These are phyloP conservation scores for Sarcophaga rosellei DNA, from an alignment of 2,888 invertebrate genomes.

Conservation along the genomic window DNA sequence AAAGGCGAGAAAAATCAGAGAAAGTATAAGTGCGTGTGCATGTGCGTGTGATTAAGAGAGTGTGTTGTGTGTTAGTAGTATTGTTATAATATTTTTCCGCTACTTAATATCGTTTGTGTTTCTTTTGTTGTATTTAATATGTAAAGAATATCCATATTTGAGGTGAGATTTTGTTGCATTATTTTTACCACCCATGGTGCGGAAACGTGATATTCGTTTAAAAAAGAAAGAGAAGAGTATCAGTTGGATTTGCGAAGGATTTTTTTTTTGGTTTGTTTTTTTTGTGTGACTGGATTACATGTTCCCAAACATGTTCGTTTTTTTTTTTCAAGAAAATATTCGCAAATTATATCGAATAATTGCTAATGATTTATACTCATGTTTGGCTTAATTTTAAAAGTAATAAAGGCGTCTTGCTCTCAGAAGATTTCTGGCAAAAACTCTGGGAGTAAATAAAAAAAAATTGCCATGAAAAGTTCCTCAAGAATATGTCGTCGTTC, in stretches of 20 bases:
- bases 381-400: too few species aligned
- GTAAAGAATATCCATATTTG: background rate
- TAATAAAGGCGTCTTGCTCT: too few species aligned
- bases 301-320: too few species aligned
- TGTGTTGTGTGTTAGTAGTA: conserved; percentile 29
- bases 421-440: too few species aligned
- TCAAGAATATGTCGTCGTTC: too few species aligned
- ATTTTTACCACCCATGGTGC: conserved; percentile 67
- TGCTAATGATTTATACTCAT: too few species aligned
- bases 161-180: conserved; percentile 33
- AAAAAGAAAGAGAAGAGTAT: background rate
- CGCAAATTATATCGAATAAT: background rate
- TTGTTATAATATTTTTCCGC: conserved; percentile 49
- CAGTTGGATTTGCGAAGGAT: too few species aligned
- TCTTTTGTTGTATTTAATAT: conserved; percentile 3
- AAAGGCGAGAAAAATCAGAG: background rate
- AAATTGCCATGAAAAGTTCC: too few species aligned
- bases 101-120: background rate
- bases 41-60: background rate
- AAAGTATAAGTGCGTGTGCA: background rate
- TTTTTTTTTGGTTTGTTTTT: too few species aligned
- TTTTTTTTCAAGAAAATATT: too few species aligned
- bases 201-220: conserved; percentile 67
- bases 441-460: too few species aligned
- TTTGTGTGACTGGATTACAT: background rate